phyloP scores from a whole-genome alignment of 2,888 invertebrate genomes.

The Bhutanitis thaidina region DNA sequence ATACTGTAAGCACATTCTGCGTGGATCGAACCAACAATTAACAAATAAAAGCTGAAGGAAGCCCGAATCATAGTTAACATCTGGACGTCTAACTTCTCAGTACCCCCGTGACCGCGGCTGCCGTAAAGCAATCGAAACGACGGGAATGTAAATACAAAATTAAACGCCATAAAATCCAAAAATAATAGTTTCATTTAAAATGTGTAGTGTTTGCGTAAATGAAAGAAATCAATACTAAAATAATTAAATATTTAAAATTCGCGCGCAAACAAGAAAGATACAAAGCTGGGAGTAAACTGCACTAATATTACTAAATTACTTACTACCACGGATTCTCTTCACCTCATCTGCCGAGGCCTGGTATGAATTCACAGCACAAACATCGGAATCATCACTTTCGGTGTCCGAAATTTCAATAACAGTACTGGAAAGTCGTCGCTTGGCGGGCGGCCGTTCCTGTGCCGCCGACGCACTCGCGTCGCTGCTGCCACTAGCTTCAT shows the following conservation, averaged over 20 bases:
- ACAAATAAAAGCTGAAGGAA: no score
- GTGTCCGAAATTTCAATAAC: conserved; percentile 74
- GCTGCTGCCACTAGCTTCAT: conserved; percentile 34
- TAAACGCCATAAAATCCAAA: no score
- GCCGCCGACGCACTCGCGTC: conserved; percentile 34
- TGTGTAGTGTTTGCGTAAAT: no score
- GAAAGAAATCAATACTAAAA: no score
- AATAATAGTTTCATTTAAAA: no score
- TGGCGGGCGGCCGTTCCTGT: conserved; percentile 52
- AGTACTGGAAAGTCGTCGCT: conserved; percentile 56
- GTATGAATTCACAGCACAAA: conserved; percentile 74
- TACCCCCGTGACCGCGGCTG: no score
- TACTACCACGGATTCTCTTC: conserved; percentile 71
- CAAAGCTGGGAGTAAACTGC: conserved; percentile 3
- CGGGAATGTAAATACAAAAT: no score
- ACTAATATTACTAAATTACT: conserved; percentile 23
- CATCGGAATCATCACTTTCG: conserved; percentile 73
- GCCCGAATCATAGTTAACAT: no score
- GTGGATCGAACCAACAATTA: no score
- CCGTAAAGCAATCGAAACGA: no score
- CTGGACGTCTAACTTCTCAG: no score
- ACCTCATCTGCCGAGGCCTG: conserved; percentile 74
- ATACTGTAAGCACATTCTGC: no score
- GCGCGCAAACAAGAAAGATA: conserved; percentile 44
- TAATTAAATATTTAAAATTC: conserved; percentile 38